Evolutionary conservation across 2,797 vertebrate genomes (phyloP).

Genomic region (Channa striata): DNA sequence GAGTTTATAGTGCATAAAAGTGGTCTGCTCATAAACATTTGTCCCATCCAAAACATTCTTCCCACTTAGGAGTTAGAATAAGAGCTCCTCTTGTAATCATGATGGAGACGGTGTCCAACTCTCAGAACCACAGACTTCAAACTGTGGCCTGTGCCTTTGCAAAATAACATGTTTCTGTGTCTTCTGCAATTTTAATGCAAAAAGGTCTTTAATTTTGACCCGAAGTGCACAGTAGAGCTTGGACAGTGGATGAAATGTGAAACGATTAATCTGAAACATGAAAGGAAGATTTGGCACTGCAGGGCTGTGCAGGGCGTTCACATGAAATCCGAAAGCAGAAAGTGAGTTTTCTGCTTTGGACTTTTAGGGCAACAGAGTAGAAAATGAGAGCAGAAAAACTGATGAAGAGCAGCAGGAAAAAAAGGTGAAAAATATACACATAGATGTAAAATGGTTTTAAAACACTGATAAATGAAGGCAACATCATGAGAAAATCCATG

Average conservation of each 20-base stretch:
- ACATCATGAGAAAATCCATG: neutral
- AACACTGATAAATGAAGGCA: neutral
- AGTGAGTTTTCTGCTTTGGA: neutral
- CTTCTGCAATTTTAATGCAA: neutral
- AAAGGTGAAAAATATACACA: too few relatives aligned
- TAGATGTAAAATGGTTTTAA: neutral
- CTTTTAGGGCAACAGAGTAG: constrained; percentile 13
- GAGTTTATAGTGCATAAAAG: neutral
- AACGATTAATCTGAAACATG: constrained; percentile 7
- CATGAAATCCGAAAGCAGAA: neutral
- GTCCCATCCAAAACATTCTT: constrained; percentile 2
- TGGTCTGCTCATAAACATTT: neutral
- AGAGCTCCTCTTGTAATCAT: neutral
- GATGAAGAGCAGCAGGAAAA: neutral
- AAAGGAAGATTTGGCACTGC: constrained; percentile 15
- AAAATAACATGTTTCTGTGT: constrained; percentile 15
- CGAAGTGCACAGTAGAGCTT: neutral
- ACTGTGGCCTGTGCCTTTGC: constrained; percentile 6
- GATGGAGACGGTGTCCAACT: neutral
- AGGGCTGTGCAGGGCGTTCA: neutral
- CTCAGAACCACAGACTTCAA: neutral
- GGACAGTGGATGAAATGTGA: neutral
- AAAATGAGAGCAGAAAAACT: neutral
- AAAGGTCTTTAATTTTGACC: constrained; percentile 8
- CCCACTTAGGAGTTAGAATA: neutral